Conservation (phyloP, 2,888 invertebrate species). For the Zhuqinia jingwanae region DNA sequence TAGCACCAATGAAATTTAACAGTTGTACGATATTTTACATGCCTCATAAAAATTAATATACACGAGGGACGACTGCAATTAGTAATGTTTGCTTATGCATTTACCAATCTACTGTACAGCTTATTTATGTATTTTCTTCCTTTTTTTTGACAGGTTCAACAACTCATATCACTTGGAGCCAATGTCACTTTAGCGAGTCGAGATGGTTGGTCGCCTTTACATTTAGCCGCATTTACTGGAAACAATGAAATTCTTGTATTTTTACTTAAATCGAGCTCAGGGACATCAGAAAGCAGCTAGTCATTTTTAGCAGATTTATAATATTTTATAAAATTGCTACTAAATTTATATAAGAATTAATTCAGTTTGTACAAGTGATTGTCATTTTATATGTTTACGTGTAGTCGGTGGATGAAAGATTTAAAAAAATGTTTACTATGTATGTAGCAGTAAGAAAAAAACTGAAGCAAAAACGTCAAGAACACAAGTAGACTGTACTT, state of each 20-base stretch:
- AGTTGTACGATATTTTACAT: no score
- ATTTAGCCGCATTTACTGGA: slow-evolving; percentile 76
- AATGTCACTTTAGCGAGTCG: slow-evolving; percentile 78
- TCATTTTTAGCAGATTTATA: slow-evolving; percentile 64
- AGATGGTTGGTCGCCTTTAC: slow-evolving; percentile 78
- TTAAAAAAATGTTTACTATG: slow-evolving; percentile 1
- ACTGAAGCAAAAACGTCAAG: slow-evolving; percentile 7
- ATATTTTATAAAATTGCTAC: slow-evolving; percentile 7
- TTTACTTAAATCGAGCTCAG: slow-evolving; percentile 76
- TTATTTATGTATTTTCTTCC: neutral
- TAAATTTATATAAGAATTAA: no score
- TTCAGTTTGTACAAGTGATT: no score
- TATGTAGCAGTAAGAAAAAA: no score
- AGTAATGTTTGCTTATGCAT: no score
- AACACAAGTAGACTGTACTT: slow-evolving; percentile 48
- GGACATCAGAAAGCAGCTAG: slow-evolving; percentile 74
- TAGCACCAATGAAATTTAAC: no score
- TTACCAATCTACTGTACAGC: no score
- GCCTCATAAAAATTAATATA: no score
- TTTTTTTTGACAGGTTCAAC: slow-evolving; percentile 74
- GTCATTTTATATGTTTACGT: no score
- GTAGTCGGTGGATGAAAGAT: slow-evolving; percentile 23
- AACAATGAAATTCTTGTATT: slow-evolving; percentile 77
- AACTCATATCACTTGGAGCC: slow-evolving; percentile 77
- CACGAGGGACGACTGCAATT: no score